Evolutionary conservation across 2,888 invertebrate species (phyloP), one percentile per base, ranked within the genome.

Genomic region (Agrochola lota): DNA sequence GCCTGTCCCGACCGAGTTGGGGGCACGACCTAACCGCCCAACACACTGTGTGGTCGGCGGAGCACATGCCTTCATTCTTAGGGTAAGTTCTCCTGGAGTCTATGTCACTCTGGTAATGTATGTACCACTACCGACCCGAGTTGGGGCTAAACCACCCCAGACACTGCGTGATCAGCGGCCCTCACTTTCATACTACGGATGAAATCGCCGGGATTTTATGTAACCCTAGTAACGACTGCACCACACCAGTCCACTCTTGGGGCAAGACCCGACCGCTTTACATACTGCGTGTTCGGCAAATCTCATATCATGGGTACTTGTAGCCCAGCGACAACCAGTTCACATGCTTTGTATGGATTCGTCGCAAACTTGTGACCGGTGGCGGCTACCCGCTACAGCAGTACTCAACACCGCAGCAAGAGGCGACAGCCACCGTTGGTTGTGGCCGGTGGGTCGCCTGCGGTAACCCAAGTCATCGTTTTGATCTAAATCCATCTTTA

Each of bases 21-120:
- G 86, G 35, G 46, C 82, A 0, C 78, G 81, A 9, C 20, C 84
- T 7, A 80, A 80, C 59, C 87, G 81, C 4, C 84, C 83, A 43
- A 76, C 90, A 62, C 91, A 92, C 40, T 95, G 95, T 84, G 89
- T 95, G n/a, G 96, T 97, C 9, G 95, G 95, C 0, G 97, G 97
- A 8, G 96, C 96, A 0, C 96, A 97, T 80, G 96, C 97, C 0
- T 95, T 96, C 77, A 95, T 97, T 81, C 93, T 96, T 11, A 92
- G 94, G 91, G 96, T 95, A 77, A 83, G 78, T 15, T 15, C n/a
- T 78, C 0, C 12, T 46, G 2, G 3, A 46, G 12, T 49, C 4
- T 76, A 35, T 78, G 68, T 63, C 30, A 20, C 23, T 52, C 70
- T 75, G 20, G 74, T 81, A 71, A 17, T 7, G 20, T 4, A 15